These are phyloP conservation scores for Rana temporaria DNA, from an alignment of 2,113 vertebrate genomes.

Conservation along the genomic window DNA sequence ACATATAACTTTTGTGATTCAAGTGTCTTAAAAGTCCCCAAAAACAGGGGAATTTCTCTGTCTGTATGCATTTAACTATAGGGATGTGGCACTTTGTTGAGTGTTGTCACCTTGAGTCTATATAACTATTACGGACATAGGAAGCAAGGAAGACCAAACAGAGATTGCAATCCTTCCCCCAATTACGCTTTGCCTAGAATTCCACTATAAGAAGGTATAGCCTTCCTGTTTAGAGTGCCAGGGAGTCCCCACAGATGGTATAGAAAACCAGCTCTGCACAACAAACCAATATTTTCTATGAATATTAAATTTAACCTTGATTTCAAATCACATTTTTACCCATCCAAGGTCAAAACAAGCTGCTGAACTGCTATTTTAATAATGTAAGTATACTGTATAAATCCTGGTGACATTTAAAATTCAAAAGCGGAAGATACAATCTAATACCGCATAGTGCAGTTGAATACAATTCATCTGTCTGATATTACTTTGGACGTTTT, in stretches of 20 bases:
- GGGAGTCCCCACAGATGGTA: background rate
- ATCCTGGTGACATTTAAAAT: conserved; percentile 70
- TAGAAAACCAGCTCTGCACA: background rate
- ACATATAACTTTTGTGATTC: too few species aligned
- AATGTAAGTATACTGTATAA: conserved; percentile 60
- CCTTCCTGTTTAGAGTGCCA: background rate
- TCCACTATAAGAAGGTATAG: background rate
- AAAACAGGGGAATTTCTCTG: too few species aligned
- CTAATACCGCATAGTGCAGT: conserved; percentile 57
- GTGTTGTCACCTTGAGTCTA: too few species aligned
- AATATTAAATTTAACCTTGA: conserved; percentile 45
- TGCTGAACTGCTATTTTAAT: conserved; percentile 51
- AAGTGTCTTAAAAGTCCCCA: too few species aligned
- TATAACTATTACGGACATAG: too few species aligned
- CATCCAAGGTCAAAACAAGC: conserved; percentile 72
- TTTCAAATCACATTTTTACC: conserved; percentile 59
- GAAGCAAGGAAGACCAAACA: too few species aligned
- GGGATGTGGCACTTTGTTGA: too few species aligned
- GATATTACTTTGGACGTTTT: conserved; percentile 65
- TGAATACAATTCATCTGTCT: conserved; percentile 64
- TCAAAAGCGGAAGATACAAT: conserved; percentile 65
- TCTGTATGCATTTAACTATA: too few species aligned
- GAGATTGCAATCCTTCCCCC: too few species aligned
- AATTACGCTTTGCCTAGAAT: too few species aligned
- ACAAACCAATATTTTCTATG: background rate